Evolutionary conservation across 64 coral and sea anemone species (phyloP).

Genomic region (Orbicella faveolata): DNA sequence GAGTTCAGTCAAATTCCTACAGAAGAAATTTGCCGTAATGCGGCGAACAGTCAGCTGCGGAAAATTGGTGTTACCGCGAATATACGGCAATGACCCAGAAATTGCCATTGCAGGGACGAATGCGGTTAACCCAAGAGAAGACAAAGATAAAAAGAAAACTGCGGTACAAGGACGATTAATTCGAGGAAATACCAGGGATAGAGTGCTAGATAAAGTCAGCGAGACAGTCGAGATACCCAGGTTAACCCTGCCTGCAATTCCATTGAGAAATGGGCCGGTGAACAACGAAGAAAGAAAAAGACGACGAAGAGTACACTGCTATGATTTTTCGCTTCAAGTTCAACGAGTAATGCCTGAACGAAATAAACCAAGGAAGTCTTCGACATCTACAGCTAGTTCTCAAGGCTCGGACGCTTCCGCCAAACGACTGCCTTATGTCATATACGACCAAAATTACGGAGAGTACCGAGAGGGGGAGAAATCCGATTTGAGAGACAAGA

Average conservation of each 20-base stretch:
- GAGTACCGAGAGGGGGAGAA: background rate
- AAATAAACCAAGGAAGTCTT: background rate
- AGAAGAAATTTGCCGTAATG: background rate
- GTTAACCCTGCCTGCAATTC: background rate
- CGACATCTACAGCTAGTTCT: constrained; percentile 4
- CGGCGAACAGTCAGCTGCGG: background rate
- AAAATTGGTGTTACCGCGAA: constrained; percentile 19
- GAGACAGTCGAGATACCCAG: background rate
- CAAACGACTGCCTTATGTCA: constrained; percentile 3
- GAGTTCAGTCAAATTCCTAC: background rate
- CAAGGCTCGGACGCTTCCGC: background rate
- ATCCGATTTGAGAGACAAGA: background rate
- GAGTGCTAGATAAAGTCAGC: background rate
- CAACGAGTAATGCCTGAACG: constrained; percentile 4
- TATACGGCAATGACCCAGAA: background rate
- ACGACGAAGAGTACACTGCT: background rate
- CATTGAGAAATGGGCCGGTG: background rate
- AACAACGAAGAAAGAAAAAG: constrained; percentile 9
- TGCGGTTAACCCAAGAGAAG: background rate
- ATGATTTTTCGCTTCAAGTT: constrained; percentile 27
- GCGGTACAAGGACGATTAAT: background rate
- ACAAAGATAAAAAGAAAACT: background rate
- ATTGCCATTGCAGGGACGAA: constrained; percentile 6
- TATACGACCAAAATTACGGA: constrained; percentile 16
- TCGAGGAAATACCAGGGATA: background rate